Evolutionary conservation across 2,113 vertebrate genomes (phyloP), one percentile per base, ranked within the genome.

Genomic region (Azemiops feae): DNA sequence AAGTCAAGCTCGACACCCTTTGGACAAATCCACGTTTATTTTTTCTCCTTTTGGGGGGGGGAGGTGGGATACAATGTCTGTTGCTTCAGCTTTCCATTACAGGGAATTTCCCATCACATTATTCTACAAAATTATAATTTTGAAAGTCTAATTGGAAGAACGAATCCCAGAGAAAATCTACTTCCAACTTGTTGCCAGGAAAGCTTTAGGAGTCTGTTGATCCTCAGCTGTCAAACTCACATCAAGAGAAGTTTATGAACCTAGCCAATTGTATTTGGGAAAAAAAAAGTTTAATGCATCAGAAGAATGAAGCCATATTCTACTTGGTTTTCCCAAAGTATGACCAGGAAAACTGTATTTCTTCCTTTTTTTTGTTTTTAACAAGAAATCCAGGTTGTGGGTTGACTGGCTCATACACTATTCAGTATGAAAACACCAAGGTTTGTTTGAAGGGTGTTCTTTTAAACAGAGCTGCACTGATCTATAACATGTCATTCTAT

Each of bases 401-500:
- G 53, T 92, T 60, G 91, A 93, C 89, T 94, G 92, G 81, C 2
- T 87, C 52, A 34, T 47, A 16, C 50, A 23, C 11, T 95, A 14
- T 55, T 18, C 57, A 60, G 39, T 34, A 11, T 57, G 6, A 91
- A 91, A 95, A 92, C 74, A 18, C 25, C 39, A 94, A 34, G 93
- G 9, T 16, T 91, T 69, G 90, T 95, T 95, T 92, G 93, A 88
- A 55, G 92, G 58, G 0, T 93, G 94, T 88, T 10, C 22, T 64
- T 89, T 93, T 55, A 69, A 88, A 57, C 30, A 27, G 2, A 34
- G 1, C 53, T 25, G 58, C 10, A 89, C 2, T 52, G 27, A 52
- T 18, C 12, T 39, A 86, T 57, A 60, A 93, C 92, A 89, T 22
- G 16, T 12, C 55, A 92, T 20, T 89, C 1, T 74, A 5, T 10